Evolutionary conservation across 2,888 invertebrate genomes (phyloP).

Genomic region (Ornithoptera priamus): DNA sequence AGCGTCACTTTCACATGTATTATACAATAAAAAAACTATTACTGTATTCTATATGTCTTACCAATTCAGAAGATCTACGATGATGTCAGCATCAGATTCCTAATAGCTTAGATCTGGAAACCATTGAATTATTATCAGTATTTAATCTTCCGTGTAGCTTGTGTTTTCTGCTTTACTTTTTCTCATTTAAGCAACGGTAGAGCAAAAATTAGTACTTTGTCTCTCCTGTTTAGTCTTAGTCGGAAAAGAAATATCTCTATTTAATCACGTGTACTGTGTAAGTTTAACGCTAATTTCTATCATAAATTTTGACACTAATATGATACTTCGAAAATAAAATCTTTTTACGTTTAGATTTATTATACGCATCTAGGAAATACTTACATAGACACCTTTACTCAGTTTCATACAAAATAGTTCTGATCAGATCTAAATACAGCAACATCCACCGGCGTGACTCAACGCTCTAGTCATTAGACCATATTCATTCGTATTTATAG

Average conservation of each 20-base stretch:
- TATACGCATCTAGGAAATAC: not conserved
- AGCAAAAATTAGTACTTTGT: not conserved
- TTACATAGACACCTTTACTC: not conserved
- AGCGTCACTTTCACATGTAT: no score
- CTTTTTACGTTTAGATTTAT: not conserved
- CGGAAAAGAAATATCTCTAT: no score
- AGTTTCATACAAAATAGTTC: slow-evolving; percentile 17
- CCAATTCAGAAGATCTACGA: not conserved
- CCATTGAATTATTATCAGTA: not conserved
- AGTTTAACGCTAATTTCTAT: not conserved
- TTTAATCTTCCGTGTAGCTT: not conserved
- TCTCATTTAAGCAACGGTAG: not conserved
- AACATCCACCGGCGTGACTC: slow-evolving; percentile 23
- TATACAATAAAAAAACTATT: no score
- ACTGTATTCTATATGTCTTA: no score
- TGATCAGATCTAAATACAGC: slow-evolving; percentile 23
- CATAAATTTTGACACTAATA: not conserved
- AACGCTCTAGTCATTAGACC: slow-evolving; percentile 13
- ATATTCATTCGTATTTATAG: not conserved
- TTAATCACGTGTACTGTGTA: not conserved
- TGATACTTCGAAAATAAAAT: not conserved
- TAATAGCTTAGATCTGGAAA: not conserved
- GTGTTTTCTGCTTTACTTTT: not conserved
- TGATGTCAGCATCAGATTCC: not conserved
- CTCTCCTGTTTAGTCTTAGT: not conserved